Conservation (phyloP, 1,140 invertebrate species). For the Sminthurides bifidus region DNA sequence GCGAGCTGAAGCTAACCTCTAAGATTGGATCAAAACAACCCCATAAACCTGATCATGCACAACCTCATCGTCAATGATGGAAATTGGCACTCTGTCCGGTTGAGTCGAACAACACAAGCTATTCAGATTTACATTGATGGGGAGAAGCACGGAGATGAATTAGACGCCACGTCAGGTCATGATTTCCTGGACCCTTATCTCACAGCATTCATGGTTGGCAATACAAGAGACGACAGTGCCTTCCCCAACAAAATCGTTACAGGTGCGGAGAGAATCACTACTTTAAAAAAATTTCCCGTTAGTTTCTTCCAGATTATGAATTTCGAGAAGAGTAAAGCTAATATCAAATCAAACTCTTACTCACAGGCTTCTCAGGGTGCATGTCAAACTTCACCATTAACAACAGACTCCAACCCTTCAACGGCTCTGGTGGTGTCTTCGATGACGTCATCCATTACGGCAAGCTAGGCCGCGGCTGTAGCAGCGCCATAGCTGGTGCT, state of each 20-base stretch:
- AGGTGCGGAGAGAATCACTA: constrained; percentile 11
- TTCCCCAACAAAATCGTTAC: constrained; percentile 35
- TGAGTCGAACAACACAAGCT: constrained; percentile 56
- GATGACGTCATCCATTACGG: constrained; percentile 44
- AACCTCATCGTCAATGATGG: constrained; percentile 50
- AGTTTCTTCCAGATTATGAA: too few relatives aligned
- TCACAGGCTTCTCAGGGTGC: constrained; percentile 69
- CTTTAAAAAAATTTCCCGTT: too few relatives aligned
- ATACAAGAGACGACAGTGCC: constrained; percentile 47
- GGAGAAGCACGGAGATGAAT: constrained; percentile 60
- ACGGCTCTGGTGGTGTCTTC: constrained; percentile 69
- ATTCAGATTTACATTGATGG: constrained; percentile 59
- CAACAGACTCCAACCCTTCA: constrained; percentile 75
- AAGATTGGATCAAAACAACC: constrained; percentile 49
- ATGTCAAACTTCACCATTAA: constrained; percentile 79
- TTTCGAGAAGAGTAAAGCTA: too few relatives aligned
- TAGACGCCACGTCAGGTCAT: constrained; percentile 70
- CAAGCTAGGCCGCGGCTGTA: constrained; percentile 40
- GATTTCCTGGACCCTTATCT: constrained; percentile 84
- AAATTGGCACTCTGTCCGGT: constrained; percentile 59
- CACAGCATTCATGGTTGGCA: constrained; percentile 63
- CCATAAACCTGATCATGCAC: constrained; percentile 67
- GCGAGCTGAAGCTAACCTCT: constrained; percentile 61
- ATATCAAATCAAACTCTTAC: too few relatives aligned
- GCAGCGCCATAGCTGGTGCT: constrained; percentile 46